Base-by-base conservation (phyloP, 1,140 invertebrate genomes). In the Lepidurus arcticus region DNA sequence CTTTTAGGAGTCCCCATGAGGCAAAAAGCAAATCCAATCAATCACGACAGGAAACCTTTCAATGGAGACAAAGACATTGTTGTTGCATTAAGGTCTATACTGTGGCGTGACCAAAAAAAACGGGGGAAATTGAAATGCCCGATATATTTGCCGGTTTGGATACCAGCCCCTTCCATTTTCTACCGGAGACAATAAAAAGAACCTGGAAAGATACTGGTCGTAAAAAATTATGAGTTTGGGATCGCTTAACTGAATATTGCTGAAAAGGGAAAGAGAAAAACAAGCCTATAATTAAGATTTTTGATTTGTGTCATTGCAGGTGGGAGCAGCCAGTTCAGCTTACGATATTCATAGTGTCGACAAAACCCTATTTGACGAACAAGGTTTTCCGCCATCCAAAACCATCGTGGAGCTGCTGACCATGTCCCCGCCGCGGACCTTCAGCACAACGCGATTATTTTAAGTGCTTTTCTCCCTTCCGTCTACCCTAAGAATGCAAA, bases 11-110 rank as follows among this genome's bases (percentile, higher is more conserved):
- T 65, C 21, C 53, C 53, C 16, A 1, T 13, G 21, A 65, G 53
- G 53, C 53, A 16, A 65, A 21, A 65, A 65, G 53, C 16, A 65
- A 65, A 65, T n/a, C 21, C 10, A 10, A 65, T 65, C 8, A 13
- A 16, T 65, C 53, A 65, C 53, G n/a, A 65, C 53, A 65, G 16
- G 53, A 65, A 65, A 65, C 13, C 53, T 65, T 65, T 16, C 16
- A 65, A 65, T 65, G 53, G 53, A 16, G 53, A 65, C 53, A 65
- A 34, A 34, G 53, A 65, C 53, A 65, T 65, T 65, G 53, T 21
- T 21, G 53, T 47, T 65, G 53, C 53, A 65, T 65, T 65, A 65
- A 65, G 53, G 6, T 5, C 53, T 65, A n/a, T 65, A 65, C 16
- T 16, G 21, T 65, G 53, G 53, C 53, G n/a, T 65, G 53, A 21